phyloP scores from a whole-genome alignment of 2,888 invertebrate genomes.

The Drosophila ezoana region DNA sequence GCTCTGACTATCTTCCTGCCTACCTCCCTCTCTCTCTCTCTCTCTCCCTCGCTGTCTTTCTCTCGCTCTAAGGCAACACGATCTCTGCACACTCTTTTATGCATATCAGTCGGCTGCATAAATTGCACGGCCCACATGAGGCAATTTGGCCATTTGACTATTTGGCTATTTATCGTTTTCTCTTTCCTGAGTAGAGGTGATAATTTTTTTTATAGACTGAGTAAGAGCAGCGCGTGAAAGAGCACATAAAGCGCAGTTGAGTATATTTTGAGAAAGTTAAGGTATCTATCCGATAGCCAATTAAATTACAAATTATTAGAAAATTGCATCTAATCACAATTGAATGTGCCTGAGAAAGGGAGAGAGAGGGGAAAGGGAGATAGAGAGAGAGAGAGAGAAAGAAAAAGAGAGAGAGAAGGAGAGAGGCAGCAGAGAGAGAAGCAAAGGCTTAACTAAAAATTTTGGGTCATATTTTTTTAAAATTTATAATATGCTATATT shows the following conservation, averaged over 20 bases:
- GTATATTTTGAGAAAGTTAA: conserved; percentile 9
- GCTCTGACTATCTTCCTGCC: not conserved
- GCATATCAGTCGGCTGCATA: conserved; percentile 52
- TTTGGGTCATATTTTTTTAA: no score
- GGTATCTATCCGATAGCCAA: conserved; percentile 1
- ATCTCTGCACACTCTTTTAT: conserved; percentile 34
- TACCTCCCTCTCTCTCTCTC: not conserved
- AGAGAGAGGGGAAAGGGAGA: not conserved
- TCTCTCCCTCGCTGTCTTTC: conserved; percentile 1
- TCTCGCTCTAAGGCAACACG: conserved; percentile 9
- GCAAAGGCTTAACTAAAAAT: no score
- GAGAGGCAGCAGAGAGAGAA: not conserved
- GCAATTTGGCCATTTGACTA: conserved; percentile 27
- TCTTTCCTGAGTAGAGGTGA: conserved; percentile 9
- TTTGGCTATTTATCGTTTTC: conserved; percentile 38
- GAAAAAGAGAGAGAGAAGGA: not conserved
- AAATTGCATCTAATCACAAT: not conserved
- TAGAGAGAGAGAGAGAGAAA: not conserved
- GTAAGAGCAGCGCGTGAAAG: conserved; percentile 40
- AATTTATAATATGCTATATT: no score
- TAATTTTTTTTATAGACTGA: conserved; percentile 36
- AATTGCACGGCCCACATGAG: conserved; percentile 34
- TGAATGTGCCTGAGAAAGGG: not conserved
- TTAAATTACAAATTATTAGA: not conserved
- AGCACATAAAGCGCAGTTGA: conserved; percentile 34